A percentile compares a stretch with the other conserved stretches of the same genome.
phyloP scores from a whole-genome alignment of 2,888 invertebrate species.

The Agrilus cyanescens region DNA sequence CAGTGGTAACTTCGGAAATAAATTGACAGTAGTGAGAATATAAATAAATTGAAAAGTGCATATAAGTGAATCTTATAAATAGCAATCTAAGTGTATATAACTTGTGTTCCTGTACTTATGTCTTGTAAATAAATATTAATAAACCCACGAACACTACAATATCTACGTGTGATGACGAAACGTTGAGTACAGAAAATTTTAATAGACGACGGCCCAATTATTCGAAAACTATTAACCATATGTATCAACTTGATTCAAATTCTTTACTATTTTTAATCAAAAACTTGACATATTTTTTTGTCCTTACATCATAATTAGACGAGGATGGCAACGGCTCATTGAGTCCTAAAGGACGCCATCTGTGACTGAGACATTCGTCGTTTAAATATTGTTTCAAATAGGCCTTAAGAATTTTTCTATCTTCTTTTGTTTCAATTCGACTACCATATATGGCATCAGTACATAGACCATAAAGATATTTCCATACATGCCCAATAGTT shows the following conservation, averaged over 20 bases:
- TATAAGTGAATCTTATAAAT: too few relatives aligned
- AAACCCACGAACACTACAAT: too few relatives aligned
- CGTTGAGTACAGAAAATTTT: too few relatives aligned
- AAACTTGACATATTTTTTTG: too few relatives aligned
- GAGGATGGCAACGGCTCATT: constrained; percentile 40
- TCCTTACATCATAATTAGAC: constrained; percentile 39
- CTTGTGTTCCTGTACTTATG: too few relatives aligned
- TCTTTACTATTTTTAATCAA: not conserved
- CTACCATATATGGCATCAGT: constrained; percentile 79
- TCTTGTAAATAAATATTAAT: too few relatives aligned
- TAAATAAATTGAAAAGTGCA: too few relatives aligned
- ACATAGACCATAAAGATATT: constrained; percentile 62
- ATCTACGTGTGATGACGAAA: too few relatives aligned
- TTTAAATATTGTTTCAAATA: constrained; percentile 54
- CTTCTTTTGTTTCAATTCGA: constrained; percentile 67
- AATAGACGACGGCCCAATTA: not conserved
- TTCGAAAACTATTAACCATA: not conserved
- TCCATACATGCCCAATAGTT: constrained; percentile 47
- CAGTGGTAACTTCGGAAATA: too few relatives aligned
- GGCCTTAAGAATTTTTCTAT: constrained; percentile 52
- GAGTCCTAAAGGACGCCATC: constrained; percentile 45
- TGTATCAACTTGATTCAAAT: not conserved
- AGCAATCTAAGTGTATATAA: too few relatives aligned
- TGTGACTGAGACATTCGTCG: constrained; percentile 45
- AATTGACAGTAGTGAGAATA: too few relatives aligned